A percentile compares a stretch with the other conserved stretches of the same genome.
Evolutionary conservation across 2,797 vertebrate genomes (phyloP).

Genomic region (Myotis vivesi): DNA sequence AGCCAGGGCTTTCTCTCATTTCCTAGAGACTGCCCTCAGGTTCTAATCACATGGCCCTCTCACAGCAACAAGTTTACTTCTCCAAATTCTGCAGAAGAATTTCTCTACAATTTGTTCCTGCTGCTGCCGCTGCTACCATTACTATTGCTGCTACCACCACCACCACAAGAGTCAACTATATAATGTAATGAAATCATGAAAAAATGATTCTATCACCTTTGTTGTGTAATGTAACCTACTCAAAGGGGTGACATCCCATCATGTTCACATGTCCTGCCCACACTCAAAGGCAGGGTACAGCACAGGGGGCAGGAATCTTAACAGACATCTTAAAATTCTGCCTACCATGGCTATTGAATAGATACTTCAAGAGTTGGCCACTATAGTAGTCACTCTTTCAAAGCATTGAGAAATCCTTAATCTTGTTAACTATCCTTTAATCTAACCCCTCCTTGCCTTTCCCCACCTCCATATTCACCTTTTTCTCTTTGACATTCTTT

Average conservation of each 20-base stretch:
- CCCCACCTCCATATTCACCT: neutral
- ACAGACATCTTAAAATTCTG: neutral
- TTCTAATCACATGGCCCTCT: neutral
- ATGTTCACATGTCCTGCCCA: neutral
- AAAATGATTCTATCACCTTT: neutral
- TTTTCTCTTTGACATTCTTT: neutral
- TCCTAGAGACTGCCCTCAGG: neutral
- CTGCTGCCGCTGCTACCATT: neutral
- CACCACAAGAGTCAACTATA: neutral
- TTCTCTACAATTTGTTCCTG: neutral
- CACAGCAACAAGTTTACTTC: neutral
- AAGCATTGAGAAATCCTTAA: neutral
- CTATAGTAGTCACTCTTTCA: neutral
- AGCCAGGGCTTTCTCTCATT: neutral
- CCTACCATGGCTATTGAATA: neutral
- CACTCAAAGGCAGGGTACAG: neutral
- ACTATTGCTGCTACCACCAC: neutral
- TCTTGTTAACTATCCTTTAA: neutral
- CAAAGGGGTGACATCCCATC: neutral
- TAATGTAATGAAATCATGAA: neutral
- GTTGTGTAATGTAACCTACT: neutral
- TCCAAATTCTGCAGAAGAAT: neutral
- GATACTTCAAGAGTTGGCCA: neutral
- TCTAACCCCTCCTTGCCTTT: neutral
- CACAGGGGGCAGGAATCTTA: neutral